A percentile compares a stretch with the other conserved stretches of the same genome.
Evolutionary conservation across 2,113 vertebrate species (phyloP).

Genomic region (Lipophrys pholis): DNA sequence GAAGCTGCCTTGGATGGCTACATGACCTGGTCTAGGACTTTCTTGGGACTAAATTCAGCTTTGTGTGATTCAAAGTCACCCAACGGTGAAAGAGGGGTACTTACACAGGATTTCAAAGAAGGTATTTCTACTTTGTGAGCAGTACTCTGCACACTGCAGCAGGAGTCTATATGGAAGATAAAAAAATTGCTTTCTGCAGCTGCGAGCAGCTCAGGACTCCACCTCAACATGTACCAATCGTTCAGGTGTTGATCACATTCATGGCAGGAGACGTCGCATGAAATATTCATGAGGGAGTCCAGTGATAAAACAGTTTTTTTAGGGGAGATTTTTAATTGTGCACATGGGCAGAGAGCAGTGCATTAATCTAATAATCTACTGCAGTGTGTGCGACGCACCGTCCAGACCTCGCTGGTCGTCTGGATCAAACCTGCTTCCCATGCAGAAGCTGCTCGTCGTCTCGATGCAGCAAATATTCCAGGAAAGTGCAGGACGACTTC

Average conservation of each 20-base stretch:
- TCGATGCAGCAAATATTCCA: too few relatives aligned
- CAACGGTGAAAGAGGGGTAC: constrained; percentile 10
- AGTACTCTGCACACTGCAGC: background rate
- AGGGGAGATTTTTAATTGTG: constrained; percentile 22
- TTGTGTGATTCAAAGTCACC: constrained; percentile 25
- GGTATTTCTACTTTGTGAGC: constrained; percentile 2
- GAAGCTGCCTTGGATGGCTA: constrained; percentile 27
- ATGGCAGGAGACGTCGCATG: constrained; percentile 52
- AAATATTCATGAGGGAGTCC: background rate
- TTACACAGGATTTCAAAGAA: constrained; percentile 38
- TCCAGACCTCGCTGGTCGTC: too few relatives aligned
- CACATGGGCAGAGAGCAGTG: background rate
- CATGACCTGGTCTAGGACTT: constrained; percentile 29
- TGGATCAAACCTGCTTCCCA: too few relatives aligned
- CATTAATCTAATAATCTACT: background rate
- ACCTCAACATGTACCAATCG: constrained; percentile 10
- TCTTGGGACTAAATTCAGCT: constrained; percentile 26
- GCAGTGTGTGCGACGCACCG: too few relatives aligned
- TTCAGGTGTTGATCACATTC: constrained; percentile 3
- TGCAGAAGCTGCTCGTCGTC: too few relatives aligned
- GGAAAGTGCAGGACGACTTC: too few relatives aligned
- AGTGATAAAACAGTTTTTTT: background rate
- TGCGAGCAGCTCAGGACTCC: constrained; percentile 21
- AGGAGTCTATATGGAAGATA: constrained; percentile 8
- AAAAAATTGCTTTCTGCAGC: constrained; percentile 24